Evolutionary conservation across 2,113 vertebrate species (phyloP).

Genomic region (Lasiurus cinereus): DNA sequence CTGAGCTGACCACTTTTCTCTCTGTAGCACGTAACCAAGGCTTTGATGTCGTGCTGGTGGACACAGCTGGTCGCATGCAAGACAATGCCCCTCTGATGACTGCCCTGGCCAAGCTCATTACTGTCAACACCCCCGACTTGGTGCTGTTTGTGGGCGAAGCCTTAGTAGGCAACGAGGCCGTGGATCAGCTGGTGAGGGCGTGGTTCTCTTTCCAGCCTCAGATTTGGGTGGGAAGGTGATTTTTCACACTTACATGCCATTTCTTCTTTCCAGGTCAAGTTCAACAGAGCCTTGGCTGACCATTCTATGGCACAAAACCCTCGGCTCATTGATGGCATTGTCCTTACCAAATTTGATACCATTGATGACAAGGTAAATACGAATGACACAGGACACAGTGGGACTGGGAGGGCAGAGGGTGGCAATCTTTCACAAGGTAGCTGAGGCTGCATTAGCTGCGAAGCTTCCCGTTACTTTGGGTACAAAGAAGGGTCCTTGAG

Average conservation of each 20-base stretch:
- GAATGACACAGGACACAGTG: neutral
- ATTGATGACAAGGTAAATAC: constrained; percentile 98
- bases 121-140: constrained; percentile 96
- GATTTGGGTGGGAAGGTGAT: neutral
- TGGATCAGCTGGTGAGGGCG: constrained; percentile 96
- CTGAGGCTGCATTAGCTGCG: neutral
- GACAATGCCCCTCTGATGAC: constrained; percentile 98
- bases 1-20: neutral
- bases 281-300: constrained; percentile 98
- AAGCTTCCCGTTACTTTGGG: neutral
- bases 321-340: constrained; percentile 97
- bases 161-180: constrained; percentile 97
- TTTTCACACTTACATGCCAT: neutral
- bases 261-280: constrained; percentile 94
- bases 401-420: neutral
- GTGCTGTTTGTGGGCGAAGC: constrained; percentile 99
- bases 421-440: neutral
- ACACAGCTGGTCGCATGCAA: constrained; percentile 99
- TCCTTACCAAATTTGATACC: constrained; percentile 99
- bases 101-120: constrained; percentile 97
- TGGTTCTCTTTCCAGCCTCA: neutral
- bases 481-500: neutral
- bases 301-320: constrained; percentile 97
- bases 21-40: constrained; percentile 94
- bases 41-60: constrained; percentile 98